phyloP scores from a whole-genome alignment of 2,113 vertebrate species.

The Camelus dromedarius region DNA sequence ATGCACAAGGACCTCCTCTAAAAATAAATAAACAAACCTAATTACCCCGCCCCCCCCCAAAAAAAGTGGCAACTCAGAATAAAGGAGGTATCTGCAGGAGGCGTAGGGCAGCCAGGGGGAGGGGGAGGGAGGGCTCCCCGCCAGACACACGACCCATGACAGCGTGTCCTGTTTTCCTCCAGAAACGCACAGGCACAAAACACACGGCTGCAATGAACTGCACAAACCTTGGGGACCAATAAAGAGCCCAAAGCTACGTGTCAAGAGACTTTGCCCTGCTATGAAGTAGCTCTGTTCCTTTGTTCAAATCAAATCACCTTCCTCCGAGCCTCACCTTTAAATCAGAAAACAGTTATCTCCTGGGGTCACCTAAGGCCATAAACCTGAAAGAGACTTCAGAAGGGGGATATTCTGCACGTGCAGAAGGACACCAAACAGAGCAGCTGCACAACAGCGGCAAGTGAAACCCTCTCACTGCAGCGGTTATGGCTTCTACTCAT shows the following conservation, averaged over 20 bases:
- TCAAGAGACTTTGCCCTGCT: not conserved
- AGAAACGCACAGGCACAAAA: not conserved
- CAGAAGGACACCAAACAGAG: not conserved
- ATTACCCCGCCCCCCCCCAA: too few relatives aligned
- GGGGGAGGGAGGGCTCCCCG: too few relatives aligned
- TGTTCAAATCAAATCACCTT: not conserved
- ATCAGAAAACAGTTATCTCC: not conserved
- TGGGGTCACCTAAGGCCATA: not conserved
- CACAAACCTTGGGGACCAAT: not conserved
- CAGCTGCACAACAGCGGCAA: not conserved
- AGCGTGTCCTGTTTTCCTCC: not conserved
- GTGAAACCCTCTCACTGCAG: not conserved
- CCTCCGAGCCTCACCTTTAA: not conserved
- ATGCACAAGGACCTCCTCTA: too few relatives aligned
- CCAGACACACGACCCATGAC: not conserved
- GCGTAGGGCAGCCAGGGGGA: not conserved
- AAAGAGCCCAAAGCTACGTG: not conserved
- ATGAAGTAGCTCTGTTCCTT: not conserved
- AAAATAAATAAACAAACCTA: too few relatives aligned
- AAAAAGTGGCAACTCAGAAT: too few relatives aligned
- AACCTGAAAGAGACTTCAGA: not conserved
- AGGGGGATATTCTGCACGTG: not conserved
- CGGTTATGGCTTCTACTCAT: not conserved
- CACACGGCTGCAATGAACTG: fast-evolving
- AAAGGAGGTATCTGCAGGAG: not conserved